Conservation (phyloP, 2,888 invertebrate genomes). For the Seladonia tumulorum region DNA sequence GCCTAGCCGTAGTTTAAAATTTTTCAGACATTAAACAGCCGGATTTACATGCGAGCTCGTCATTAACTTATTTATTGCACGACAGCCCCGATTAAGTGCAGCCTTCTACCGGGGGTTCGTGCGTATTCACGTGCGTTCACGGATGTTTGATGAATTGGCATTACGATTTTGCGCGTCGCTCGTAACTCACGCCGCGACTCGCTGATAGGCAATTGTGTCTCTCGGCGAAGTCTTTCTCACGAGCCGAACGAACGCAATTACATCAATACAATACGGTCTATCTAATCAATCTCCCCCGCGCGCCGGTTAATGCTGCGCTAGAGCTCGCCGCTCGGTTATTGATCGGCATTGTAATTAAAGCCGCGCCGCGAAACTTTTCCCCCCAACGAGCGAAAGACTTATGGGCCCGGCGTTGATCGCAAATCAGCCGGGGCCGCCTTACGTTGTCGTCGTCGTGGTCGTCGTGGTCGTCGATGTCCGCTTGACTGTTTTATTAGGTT, state of each 20-base stretch:
- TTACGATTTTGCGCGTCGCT: conserved; percentile 1
- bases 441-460: conserved; percentile 38
- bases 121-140: neutral
- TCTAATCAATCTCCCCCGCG: neutral
- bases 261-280: conserved; percentile 7
- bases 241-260: conserved; percentile 10
- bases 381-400: conserved; percentile 40
- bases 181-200: neutral
- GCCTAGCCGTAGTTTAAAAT: neutral
- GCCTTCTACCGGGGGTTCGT: neutral
- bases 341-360: conserved; percentile 50
- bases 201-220: conserved; percentile 11
- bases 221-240: conserved; percentile 7
- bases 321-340: neutral
- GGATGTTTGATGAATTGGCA: neutral
- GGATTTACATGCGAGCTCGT: neutral
- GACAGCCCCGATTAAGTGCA: neutral
- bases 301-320: conserved; percentile 1
- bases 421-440: conserved; percentile 42
- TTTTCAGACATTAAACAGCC: neutral
- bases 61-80: neutral
- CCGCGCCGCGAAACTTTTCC: conserved; percentile 28
- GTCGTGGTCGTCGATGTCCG: conserved; percentile 10
- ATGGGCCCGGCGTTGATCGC: conserved; percentile 25
- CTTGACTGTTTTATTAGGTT: conserved; percentile 70